These are phyloP conservation scores for Hippoglossus stenolepis DNA, from an alignment of 2,113 vertebrate genomes.

Conservation along the genomic window DNA sequence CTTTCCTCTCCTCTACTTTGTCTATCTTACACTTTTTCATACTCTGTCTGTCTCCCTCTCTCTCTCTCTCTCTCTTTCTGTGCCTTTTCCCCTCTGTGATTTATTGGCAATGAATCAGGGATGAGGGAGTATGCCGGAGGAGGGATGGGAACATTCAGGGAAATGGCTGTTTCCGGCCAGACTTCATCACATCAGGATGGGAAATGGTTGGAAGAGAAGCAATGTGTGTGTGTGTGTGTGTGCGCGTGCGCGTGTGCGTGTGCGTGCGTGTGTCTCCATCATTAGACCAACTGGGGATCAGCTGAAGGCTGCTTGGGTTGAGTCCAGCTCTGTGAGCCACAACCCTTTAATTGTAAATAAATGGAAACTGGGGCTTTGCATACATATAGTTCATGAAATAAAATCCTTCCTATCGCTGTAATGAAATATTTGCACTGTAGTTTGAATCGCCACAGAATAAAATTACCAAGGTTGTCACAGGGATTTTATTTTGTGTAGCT, in stretches of 20 bases:
- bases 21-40: slow-evolving; percentile 29
- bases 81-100: slow-evolving; percentile 62
- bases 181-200: slow-evolving; percentile 76
- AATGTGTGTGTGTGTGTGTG: slow-evolving; percentile 8
- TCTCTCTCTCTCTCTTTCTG: slow-evolving; percentile 38
- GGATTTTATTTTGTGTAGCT: slow-evolving; percentile 11
- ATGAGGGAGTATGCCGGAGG: slow-evolving; percentile 57
- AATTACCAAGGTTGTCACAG: background rate
- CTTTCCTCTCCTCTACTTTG: slow-evolving; percentile 34
- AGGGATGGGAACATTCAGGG: slow-evolving; percentile 73
- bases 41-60: background rate
- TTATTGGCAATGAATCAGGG: slow-evolving; percentile 79
- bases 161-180: slow-evolving; percentile 79
- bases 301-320: slow-evolving; percentile 15
- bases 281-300: slow-evolving; percentile 49
- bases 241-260: slow-evolving; percentile 16
- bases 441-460: background rate
- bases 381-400: background rate
- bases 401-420: background rate
- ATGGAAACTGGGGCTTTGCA: slow-evolving; percentile 25
- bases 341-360: slow-evolving; percentile 50
- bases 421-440: slow-evolving; percentile 21
- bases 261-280: slow-evolving; percentile 31
- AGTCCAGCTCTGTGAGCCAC: slow-evolving; percentile 26
- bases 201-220: slow-evolving; percentile 66